Evolutionary conservation across 2,113 vertebrate genomes (phyloP).

Genomic region (Elanoides forficatus): DNA sequence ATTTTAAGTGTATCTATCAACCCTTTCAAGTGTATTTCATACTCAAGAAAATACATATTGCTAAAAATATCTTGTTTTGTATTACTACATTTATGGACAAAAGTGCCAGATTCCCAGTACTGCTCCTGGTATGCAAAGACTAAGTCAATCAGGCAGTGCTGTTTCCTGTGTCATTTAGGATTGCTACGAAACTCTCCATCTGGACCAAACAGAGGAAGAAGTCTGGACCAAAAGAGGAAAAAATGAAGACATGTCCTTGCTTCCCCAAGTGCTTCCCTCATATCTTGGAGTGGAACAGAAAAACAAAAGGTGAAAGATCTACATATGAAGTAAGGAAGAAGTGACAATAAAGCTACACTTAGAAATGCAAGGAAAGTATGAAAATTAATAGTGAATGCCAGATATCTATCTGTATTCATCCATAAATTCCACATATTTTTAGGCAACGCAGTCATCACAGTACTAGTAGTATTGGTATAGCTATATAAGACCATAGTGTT

Average conservation of each 20-base stretch:
- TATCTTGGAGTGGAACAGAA: not conserved
- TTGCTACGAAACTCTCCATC: not conserved
- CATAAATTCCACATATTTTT: not conserved
- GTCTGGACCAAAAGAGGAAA: not conserved
- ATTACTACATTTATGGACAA: not conserved
- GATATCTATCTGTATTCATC: not conserved
- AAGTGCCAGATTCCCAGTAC: not conserved
- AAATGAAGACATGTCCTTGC: not conserved
- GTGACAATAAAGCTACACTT: not conserved
- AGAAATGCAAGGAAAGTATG: not conserved
- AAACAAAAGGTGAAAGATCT: fast-evolving
- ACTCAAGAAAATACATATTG: not conserved
- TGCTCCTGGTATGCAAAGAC: not conserved
- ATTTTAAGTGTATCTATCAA: not conserved
- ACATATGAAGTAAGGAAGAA: not conserved
- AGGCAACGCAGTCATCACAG: not conserved
- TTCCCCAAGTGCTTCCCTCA: not conserved
- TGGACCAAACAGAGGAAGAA: not conserved
- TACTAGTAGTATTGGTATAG: not conserved
- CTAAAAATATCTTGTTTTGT: not conserved
- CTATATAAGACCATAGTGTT: not conserved
- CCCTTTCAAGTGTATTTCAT: not conserved
- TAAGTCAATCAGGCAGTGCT: not conserved
- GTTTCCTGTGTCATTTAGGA: not conserved
- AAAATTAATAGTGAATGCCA: not conserved